Evolutionary conservation across 2,113 vertebrate genomes (phyloP).

Genomic region (Tachycineta bicolor): DNA sequence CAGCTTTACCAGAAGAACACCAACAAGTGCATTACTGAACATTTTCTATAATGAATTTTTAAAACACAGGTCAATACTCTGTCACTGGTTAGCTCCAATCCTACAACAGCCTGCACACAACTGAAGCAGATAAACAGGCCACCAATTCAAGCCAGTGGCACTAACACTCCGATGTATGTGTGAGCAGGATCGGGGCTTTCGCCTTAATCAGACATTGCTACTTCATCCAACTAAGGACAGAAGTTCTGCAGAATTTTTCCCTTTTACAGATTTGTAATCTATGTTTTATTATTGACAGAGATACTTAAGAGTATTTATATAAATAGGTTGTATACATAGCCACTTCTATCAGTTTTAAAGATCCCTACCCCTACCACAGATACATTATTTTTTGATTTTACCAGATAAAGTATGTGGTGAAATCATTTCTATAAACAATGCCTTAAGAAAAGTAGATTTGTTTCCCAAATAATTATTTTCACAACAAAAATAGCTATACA

Average conservation of each 20-base stretch:
- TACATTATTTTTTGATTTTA: conserved; percentile 63
- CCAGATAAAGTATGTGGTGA: conserved; percentile 62
- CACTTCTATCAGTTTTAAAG: conserved; percentile 62
- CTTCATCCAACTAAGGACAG: neutral
- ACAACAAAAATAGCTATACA: conserved; percentile 69
- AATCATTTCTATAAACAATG: conserved; percentile 37
- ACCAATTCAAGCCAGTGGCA: neutral
- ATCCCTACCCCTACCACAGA: conserved; percentile 72
- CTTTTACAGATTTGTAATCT: neutral
- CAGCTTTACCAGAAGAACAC: conserved; percentile 68
- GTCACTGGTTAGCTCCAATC: neutral
- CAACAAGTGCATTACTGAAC: conserved; percentile 74
- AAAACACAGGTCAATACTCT: conserved; percentile 39
- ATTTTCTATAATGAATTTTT: conserved; percentile 50
- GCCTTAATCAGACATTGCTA: neutral
- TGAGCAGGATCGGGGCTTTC: neutral
- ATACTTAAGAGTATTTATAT: conserved; percentile 66
- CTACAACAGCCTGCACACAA: neutral
- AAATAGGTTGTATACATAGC: conserved; percentile 73
- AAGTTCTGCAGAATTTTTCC: neutral
- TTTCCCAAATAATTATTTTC: conserved; percentile 68
- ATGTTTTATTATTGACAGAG: conserved; percentile 54
- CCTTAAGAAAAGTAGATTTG: conserved; percentile 63
- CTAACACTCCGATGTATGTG: neutral
- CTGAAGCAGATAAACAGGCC: neutral